These are phyloP conservation scores for Turdus rufiventris DNA, from an alignment of 2,113 vertebrate genomes.

Conservation along the genomic window DNA sequence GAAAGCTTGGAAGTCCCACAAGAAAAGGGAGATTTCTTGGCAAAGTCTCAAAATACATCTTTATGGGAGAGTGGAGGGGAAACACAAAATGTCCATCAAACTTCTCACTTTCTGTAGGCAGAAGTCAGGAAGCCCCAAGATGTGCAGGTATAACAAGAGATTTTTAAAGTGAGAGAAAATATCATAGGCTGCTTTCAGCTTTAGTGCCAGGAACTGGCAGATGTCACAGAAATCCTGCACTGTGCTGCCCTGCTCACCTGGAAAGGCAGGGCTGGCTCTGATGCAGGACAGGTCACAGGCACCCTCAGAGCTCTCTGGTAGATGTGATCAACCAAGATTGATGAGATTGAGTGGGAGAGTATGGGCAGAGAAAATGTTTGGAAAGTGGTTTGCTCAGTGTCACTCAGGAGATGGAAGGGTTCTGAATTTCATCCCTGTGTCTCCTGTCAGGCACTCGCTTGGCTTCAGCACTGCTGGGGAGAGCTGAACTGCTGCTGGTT, in stretches of 20 bases:
- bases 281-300: not conserved
- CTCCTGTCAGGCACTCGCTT: rapidly evolving
- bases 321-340: not conserved
- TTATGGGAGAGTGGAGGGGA: not conserved
- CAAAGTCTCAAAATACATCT: not conserved
- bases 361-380: not conserved
- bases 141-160: not conserved
- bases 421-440: rapidly evolving
- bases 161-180: not conserved
- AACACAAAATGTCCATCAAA: not conserved
- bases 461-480: not conserved
- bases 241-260: not conserved
- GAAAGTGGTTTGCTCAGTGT: not conserved
- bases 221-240: not conserved
- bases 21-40: conserved; percentile 10
- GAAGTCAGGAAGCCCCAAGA: not conserved
- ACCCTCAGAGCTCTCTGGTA: not conserved
- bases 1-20: not conserved
- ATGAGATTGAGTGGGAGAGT: not conserved
- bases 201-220: not conserved
- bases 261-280: not conserved
- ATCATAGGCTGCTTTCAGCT: not conserved
- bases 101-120: not conserved
- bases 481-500: not conserved
- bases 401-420: not conserved